Conservation (phyloP, 2,797 vertebrate species). For the Ctenochaetus hawaiiensis region DNA sequence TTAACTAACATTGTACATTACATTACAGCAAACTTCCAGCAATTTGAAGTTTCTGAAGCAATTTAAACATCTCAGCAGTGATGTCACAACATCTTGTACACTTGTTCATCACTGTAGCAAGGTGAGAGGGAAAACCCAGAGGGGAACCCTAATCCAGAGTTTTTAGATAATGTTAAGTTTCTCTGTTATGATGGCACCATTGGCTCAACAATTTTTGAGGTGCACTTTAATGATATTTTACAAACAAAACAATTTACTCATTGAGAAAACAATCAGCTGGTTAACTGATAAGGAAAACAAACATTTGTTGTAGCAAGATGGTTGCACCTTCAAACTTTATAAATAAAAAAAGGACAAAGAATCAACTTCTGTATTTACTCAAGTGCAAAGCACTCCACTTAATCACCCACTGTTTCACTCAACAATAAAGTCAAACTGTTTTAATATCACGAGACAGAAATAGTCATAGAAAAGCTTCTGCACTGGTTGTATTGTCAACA, state of each 20-base stretch:
- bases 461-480: constrained; percentile 8
- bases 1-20: neutral
- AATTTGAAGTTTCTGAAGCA: too few relatives aligned
- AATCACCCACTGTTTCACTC: constrained; percentile 15
- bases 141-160: neutral
- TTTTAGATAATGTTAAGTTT: neutral
- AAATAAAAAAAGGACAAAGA: constrained; percentile 8
- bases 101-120: neutral
- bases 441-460: constrained; percentile 21
- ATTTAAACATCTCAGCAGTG: neutral
- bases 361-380: constrained; percentile 10
- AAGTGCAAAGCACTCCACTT: constrained; percentile 27
- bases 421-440: constrained; percentile 25
- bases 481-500: constrained; percentile 31
- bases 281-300: neutral
- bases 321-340: neutral
- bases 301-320: neutral
- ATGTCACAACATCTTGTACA: neutral
- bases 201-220: neutral
- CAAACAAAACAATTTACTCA: neutral
- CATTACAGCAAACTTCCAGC: neutral
- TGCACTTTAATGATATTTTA: neutral
- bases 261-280: neutral
- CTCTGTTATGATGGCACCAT: neutral
- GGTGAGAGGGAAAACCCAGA: neutral